phyloP scores from a whole-genome alignment of 2,888 invertebrate species.

The Blastobasis adustella region DNA sequence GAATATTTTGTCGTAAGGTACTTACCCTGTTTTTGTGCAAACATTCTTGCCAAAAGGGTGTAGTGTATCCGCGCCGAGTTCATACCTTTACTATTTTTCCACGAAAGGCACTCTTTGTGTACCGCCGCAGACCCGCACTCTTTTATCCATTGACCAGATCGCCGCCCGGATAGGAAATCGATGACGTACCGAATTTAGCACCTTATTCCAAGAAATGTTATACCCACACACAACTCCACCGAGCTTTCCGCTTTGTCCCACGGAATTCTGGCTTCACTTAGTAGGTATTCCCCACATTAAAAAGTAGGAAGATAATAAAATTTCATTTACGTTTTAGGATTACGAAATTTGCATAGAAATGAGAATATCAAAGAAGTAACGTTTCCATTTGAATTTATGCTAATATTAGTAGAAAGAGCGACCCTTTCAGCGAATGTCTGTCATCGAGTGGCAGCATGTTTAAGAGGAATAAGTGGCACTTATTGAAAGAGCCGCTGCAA shows the following conservation, averaged over 20 bases:
- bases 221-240: background rate
- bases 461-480: slow-evolving; percentile 12
- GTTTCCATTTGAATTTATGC: slow-evolving; percentile 36
- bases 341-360: slow-evolving; percentile 34
- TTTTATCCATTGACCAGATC: slow-evolving; percentile 48
- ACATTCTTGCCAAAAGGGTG: background rate
- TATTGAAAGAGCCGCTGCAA: slow-evolving; percentile 1
- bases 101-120: slow-evolving; percentile 42
- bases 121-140: slow-evolving; percentile 31
- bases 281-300: too few relatives aligned
- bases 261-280: too few relatives aligned
- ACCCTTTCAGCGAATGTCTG: slow-evolving; percentile 28
- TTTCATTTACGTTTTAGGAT: slow-evolving; percentile 25
- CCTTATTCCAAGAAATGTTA: slow-evolving; percentile 8
- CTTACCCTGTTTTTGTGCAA: background rate
- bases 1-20: too few relatives aligned
- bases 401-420: slow-evolving; percentile 33
- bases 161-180: slow-evolving; percentile 42
- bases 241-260: too few relatives aligned
- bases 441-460: slow-evolving; percentile 25
- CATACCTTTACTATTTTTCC: slow-evolving; percentile 36
- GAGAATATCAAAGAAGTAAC: slow-evolving; percentile 37
- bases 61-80: slow-evolving; percentile 20
- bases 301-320: slow-evolving; percentile 15
- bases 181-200: slow-evolving; percentile 37